Evolutionary conservation across 2,797 vertebrate genomes (phyloP).

Genomic region (Ambastaia sidthimunki): DNA sequence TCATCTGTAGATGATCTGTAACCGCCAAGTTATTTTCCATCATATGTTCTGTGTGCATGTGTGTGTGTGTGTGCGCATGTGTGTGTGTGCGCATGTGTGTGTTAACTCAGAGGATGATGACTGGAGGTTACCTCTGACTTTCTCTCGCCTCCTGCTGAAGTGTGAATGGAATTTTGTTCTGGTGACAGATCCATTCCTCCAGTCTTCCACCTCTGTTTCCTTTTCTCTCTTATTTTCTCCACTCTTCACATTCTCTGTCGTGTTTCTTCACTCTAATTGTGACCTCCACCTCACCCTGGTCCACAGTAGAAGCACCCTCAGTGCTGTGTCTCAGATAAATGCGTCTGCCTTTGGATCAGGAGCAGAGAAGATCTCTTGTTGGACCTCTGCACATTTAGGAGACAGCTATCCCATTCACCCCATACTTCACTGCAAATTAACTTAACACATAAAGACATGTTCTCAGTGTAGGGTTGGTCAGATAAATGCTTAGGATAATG

Average conservation of each 20-base stretch:
- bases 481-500: not conserved
- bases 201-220: constrained; percentile 31
- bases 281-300: constrained; percentile 37
- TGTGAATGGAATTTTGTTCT: constrained; percentile 61
- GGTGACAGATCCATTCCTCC: constrained; percentile 51
- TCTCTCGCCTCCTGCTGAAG: constrained; percentile 54
- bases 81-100: constrained; percentile 57
- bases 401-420: not conserved
- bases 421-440: not conserved
- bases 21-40: constrained; percentile 4
- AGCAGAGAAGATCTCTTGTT: constrained; percentile 1
- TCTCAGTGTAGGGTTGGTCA: not conserved
- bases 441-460: not conserved
- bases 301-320: constrained; percentile 11
- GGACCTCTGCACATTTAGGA: not conserved
- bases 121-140: constrained; percentile 42
- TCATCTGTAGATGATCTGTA: not conserved
- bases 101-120: constrained; percentile 44
- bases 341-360: not conserved
- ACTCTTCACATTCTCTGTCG: not conserved
- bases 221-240: not conserved
- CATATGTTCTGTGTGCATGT: constrained; percentile 56
- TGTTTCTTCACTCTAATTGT: constrained; percentile 9
- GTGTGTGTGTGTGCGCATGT: constrained; percentile 48
- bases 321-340: constrained; percentile 17